Evolutionary conservation across 2,797 vertebrate species (phyloP), one percentile per base, ranked within the genome.

Genomic region (Pangasius mekongensis): DNA sequence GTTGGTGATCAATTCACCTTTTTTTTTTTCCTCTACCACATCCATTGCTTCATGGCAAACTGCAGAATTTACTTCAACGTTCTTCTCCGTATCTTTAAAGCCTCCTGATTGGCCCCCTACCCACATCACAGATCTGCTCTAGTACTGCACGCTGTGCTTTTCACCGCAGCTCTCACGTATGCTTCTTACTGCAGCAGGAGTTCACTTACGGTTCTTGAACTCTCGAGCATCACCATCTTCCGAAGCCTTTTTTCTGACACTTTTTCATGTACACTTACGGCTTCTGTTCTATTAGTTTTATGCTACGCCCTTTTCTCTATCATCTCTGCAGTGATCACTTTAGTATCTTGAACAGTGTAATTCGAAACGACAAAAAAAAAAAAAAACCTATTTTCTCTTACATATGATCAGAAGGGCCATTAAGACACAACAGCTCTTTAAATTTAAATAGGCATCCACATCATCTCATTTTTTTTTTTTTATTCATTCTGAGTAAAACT

Each of bases 51-150:
- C n/a, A 36, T 84, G 7, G 43, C 84, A 7, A 24, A 83, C 43
- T 58, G 10, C 30, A 58, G 30, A 84, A 83, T 64, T 87, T 73
- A 74, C 58, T 85, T 80, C 30, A 87, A 52, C 39, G n/a, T 76
- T 20, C 49, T 69, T 49, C 9, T 85, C 33, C n/a, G 18, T 27
- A 69, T 88, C 5, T 30, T 7, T 39, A 78, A 56, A 67, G 33
- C 24, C 30, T 84, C 10, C 13, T 30, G 82, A 88, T 47, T 78
- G 82, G 30, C 73, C 18, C 43, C 60, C 82, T 66, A 43, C 80
- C 16, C 18, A 69, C 14, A 33, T 84, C 43, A 67, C n/a, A 33
- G 82, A 84, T 84, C 82, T 66, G 60, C n/a, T 74, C 39, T 33
- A 49, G 22, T 80, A n/a, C 62, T 22, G 24, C 62, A 27, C 6